Conservation (phyloP, 2,888 invertebrate species). For the Phytoseiulus persimilis region DNA sequence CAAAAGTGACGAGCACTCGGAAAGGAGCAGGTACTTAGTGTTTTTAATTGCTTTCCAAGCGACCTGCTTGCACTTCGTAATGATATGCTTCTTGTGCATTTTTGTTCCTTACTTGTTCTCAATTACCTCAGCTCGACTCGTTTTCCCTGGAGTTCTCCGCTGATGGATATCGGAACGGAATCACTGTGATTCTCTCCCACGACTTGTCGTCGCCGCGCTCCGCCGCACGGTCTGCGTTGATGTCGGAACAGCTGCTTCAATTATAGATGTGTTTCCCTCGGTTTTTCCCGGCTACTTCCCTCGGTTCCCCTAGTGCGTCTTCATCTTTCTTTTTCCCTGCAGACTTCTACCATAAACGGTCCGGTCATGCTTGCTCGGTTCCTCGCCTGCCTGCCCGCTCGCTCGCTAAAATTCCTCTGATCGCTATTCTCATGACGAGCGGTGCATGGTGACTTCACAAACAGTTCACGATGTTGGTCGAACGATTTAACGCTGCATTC, state of each 20-base stretch:
- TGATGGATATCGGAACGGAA: background rate
- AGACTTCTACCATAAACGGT: background rate
- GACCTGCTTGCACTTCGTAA: background rate
- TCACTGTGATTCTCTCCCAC: background rate
- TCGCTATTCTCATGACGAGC: background rate
- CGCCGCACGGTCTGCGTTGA: background rate
- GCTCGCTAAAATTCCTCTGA: background rate
- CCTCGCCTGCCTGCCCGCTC: background rate
- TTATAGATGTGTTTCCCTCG: background rate
- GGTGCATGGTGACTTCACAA: background rate
- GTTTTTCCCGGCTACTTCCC: background rate
- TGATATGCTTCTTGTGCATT: background rate
- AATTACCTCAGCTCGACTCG: background rate
- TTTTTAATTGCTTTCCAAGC: background rate
- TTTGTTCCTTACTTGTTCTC: background rate
- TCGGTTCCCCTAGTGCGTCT: background rate
- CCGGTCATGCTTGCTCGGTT: background rate
- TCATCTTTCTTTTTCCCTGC: background rate
- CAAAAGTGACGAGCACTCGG: background rate
- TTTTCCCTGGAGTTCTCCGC: background rate
- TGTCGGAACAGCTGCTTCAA: background rate
- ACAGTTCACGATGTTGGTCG: background rate
- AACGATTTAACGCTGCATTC: constrained; percentile 5
- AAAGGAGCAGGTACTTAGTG: background rate
- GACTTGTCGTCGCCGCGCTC: background rate